A percentile compares a stretch with the other conserved stretches of the same genome.
Evolutionary conservation across 35 echinoderm and acorn worm species (phyloP).

Genomic region (Ophioderma brevispina): DNA sequence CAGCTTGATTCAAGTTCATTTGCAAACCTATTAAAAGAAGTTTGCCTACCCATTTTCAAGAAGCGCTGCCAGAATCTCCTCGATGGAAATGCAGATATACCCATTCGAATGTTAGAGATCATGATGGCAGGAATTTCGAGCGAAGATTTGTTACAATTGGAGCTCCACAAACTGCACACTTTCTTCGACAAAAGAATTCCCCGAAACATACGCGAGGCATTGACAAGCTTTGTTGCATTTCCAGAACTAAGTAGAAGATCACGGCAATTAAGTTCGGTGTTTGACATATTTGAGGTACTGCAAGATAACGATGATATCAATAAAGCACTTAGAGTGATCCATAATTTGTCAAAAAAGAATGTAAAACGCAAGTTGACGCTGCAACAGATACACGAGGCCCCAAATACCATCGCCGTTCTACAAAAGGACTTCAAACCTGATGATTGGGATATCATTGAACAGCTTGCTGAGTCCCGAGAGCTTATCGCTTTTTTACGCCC

Average conservation of each 20-base stretch:
- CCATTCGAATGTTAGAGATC: not conserved
- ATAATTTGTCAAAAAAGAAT: not conserved
- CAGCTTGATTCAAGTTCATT: no score
- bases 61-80: not conserved
- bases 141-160: not conserved
- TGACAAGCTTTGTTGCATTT: constrained; percentile 8
- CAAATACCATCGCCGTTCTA: not conserved
- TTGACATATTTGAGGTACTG: not conserved
- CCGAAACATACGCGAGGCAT: not conserved
- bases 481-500: constrained; percentile 23
- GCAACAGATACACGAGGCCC: not conserved
- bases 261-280: not conserved
- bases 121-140: not conserved
- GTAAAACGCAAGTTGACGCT: not conserved
- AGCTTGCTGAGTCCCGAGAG: not conserved
- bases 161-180: not conserved
- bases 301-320: not conserved
- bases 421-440: not conserved
- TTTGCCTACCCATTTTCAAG: no score
- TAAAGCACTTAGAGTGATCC: not conserved
- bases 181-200: not conserved
- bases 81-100: not conserved
- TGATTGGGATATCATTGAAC: constrained; percentile 16
- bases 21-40: no score
- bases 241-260: not conserved